Conservation (phyloP, 2,797 vertebrate genomes). For the Labroides dimidiatus region DNA sequence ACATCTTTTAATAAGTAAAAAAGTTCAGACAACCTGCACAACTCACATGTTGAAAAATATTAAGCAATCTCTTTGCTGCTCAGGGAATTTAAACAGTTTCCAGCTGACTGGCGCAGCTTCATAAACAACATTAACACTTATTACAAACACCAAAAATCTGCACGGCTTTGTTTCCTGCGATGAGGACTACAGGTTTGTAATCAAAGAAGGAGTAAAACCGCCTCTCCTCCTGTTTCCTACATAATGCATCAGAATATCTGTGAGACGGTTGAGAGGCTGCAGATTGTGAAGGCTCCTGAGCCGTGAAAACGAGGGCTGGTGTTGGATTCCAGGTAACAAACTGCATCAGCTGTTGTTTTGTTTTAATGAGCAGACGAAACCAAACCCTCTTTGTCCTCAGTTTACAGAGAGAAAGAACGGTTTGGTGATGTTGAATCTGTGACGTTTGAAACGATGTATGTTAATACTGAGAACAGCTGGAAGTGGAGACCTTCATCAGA, state of each 20-base stretch:
- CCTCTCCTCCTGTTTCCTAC: neutral
- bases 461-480: too few species aligned
- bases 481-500: too few species aligned
- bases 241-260: neutral
- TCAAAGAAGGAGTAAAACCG: neutral
- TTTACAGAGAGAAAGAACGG: neutral
- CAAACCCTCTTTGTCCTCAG: neutral
- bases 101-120: constrained; percentile 2
- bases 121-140: neutral
- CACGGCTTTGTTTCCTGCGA: neutral
- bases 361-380: neutral
- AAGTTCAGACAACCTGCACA: neutral
- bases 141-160: neutral
- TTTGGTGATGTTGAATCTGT: neutral
- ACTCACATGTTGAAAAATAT: constrained; percentile 16
- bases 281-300: neutral
- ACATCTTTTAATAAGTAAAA: constrained; percentile 4
- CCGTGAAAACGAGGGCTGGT: neutral
- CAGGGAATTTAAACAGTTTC: constrained; percentile 1
- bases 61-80: neutral
- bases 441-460: too few species aligned
- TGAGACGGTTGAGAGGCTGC: neutral
- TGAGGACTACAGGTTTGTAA: neutral
- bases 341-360: neutral
- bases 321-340: neutral